Conservation (phyloP, 30 jellyfish, hydroid and myxozoan genomes). For the Mastigias papua region DNA sequence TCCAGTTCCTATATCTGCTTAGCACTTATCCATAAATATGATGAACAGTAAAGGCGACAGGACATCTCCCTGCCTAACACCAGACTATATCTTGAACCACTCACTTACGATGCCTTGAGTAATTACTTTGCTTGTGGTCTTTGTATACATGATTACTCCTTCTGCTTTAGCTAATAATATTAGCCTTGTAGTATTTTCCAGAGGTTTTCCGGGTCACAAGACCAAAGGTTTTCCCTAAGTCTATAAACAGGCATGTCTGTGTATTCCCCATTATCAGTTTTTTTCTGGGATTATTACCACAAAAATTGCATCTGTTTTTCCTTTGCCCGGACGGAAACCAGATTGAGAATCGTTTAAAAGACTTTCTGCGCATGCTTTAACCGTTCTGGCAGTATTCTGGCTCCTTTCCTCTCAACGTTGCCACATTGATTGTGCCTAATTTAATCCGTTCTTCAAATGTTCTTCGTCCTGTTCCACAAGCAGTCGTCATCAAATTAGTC, state of each 20-base stretch:
- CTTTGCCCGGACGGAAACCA: too few species aligned
- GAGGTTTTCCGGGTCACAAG: too few species aligned
- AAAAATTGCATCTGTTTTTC: too few species aligned
- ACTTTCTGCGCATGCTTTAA: too few species aligned
- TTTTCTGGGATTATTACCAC: neutral
- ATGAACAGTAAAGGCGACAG: neutral
- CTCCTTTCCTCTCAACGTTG: neutral
- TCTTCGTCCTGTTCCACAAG: neutral
- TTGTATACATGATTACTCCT: too few species aligned
- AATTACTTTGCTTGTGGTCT: neutral
- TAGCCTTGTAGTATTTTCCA: too few species aligned
- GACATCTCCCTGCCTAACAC: neutral
- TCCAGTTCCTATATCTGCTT: neutral
- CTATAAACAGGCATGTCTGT: neutral
- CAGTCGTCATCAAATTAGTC: neutral
- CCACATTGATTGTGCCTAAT: neutral
- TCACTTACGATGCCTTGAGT: neutral
- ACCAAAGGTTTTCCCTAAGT: too few species aligned
- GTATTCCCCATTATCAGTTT: neutral
- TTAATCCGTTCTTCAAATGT: neutral
- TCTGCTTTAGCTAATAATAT: too few species aligned
- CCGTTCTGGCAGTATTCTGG: too few species aligned
- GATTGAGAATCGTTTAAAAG: too few species aligned
- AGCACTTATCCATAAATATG: neutral
- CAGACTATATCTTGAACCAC: neutral